phyloP scores from a whole-genome alignment of 35 echinoderm and acorn worm genomes.

The Antedon bifida region DNA sequence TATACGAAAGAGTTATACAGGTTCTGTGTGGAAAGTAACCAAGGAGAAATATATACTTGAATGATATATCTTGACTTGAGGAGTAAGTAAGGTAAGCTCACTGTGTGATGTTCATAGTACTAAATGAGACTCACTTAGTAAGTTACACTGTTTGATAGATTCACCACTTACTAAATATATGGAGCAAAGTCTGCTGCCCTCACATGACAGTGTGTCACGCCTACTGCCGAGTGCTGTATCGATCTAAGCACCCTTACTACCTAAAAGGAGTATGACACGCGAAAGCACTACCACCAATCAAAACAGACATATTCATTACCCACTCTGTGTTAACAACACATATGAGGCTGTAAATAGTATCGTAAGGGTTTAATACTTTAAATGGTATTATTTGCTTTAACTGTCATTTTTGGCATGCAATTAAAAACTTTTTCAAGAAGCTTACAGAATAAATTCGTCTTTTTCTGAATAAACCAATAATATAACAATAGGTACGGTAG shows the following conservation, averaged over 20 bases:
- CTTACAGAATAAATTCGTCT: too few species aligned
- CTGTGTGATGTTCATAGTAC: background rate
- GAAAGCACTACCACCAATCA: too few species aligned
- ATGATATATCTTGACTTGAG: background rate
- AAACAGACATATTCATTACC: too few species aligned
- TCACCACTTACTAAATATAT: background rate
- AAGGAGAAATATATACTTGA: background rate
- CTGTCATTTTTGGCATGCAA: too few species aligned
- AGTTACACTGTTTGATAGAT: background rate
- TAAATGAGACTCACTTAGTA: background rate
- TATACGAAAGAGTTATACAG: background rate
- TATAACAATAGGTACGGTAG: too few species aligned
- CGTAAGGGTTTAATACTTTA: too few species aligned
- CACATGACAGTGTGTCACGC: background rate
- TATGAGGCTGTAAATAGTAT: too few species aligned
- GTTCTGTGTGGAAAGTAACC: background rate
- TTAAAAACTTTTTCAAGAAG: too few species aligned
- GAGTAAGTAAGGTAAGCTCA: background rate
- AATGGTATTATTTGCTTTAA: too few species aligned
- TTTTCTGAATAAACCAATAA: too few species aligned
- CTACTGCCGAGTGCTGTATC: background rate
- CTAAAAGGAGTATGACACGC: too few species aligned
- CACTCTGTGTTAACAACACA: too few species aligned
- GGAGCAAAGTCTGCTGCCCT: background rate
- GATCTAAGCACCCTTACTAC: background rate